A percentile compares a stretch with the other conserved stretches of the same genome.
phyloP scores from a whole-genome alignment of 2,797 vertebrate genomes.

The Microhierax caerulescens region DNA sequence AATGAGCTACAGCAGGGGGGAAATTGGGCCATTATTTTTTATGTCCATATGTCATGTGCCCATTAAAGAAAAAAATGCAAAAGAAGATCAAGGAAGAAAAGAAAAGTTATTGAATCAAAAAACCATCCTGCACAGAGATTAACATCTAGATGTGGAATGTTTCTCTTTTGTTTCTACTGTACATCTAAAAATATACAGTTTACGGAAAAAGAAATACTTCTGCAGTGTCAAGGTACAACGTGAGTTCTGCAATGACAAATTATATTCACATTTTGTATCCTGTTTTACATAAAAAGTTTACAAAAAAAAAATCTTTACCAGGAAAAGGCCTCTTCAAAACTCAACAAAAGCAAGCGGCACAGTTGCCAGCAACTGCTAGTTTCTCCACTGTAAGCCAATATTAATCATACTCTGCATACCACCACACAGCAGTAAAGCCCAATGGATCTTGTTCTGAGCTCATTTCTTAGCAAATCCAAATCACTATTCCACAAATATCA shows the following conservation, averaged over 20 bases:
- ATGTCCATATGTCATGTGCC: constrained; percentile 61
- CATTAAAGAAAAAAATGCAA: constrained; percentile 8
- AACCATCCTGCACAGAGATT: background rate
- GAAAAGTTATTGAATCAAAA: constrained; percentile 25
- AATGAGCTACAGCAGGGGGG: constrained; percentile 61
- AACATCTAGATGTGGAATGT: background rate
- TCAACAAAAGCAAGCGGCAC: background rate
- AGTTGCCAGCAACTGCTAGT: background rate
- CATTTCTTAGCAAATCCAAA: background rate
- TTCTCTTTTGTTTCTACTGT: background rate
- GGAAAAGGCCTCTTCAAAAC: constrained; percentile 22
- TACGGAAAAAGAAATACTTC: constrained; percentile 37
- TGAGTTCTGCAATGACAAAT: background rate
- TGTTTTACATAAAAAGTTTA: background rate
- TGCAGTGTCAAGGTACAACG: background rate
- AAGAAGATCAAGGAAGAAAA: constrained; percentile 41
- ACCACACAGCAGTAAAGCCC: background rate
- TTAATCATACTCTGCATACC: background rate
- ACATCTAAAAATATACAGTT: background rate
- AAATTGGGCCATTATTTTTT: constrained; percentile 69
- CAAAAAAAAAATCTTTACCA: background rate
- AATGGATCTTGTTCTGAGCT: background rate
- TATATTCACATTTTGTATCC: constrained; percentile 1
- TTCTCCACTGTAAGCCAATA: background rate
- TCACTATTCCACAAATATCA: background rate